A percentile compares a stretch with the other conserved stretches of the same genome.
These are phyloP conservation scores for Malacoraja senta DNA, from an alignment of 2,797 vertebrate genomes.

Conservation along the genomic window DNA sequence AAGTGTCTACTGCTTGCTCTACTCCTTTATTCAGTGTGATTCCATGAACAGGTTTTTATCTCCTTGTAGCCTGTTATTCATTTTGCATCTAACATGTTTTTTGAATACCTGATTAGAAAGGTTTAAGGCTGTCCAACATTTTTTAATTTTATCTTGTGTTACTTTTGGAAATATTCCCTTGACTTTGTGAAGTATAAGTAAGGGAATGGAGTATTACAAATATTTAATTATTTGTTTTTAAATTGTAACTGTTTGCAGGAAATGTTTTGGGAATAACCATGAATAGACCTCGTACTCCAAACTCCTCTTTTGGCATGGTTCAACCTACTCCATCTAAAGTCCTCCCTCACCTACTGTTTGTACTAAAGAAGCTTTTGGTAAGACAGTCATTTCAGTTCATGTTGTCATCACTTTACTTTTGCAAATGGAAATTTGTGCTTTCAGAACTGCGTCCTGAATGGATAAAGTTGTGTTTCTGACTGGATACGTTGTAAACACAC, in stretches of 20 bases:
- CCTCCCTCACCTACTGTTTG: slow-evolving; percentile 83
- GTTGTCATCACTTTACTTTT: background rate
- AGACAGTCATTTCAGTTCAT: slow-evolving; percentile 42
- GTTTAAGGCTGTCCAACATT: background rate
- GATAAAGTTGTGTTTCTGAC: background rate
- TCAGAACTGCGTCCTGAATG: background rate
- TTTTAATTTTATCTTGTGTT: background rate
- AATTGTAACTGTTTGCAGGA: slow-evolving; percentile 40
- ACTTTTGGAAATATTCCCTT: background rate
- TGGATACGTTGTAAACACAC: background rate
- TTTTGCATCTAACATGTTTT: background rate
- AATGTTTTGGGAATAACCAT: slow-evolving; percentile 54
- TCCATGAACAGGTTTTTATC: background rate
- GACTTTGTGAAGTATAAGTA: background rate
- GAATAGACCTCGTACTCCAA: slow-evolving; percentile 76
- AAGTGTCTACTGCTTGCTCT: background rate
- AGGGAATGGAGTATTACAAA: background rate
- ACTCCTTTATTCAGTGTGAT: background rate
- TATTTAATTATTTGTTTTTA: slow-evolving; percentile 14
- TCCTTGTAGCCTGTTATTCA: background rate
- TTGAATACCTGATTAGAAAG: background rate
- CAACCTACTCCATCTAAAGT: slow-evolving; percentile 74
- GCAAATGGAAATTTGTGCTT: background rate
- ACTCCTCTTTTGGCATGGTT: slow-evolving; percentile 66
- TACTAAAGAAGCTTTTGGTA: slow-evolving; percentile 84